Evolutionary conservation across 1,140 invertebrate species (phyloP).

Genomic region (Littorina saxatilis): DNA sequence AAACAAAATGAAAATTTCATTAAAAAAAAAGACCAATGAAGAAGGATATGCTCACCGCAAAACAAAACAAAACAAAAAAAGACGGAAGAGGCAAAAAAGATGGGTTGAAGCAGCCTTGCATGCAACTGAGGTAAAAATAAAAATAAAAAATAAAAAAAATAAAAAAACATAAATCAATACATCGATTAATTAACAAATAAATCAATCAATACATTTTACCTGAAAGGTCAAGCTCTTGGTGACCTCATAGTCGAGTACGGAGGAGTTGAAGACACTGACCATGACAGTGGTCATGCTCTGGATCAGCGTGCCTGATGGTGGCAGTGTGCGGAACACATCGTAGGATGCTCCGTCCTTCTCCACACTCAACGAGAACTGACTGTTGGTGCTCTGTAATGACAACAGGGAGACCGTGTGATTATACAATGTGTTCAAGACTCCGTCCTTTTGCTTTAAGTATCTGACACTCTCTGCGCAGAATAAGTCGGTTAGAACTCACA

Average conservation of each 20-base stretch:
- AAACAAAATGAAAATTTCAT: too few species aligned
- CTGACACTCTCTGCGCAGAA: background rate
- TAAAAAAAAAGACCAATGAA: too few species aligned
- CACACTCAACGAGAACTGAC: slow-evolving; percentile 89
- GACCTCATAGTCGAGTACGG: slow-evolving; percentile 90
- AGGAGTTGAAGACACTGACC: slow-evolving; percentile 90
- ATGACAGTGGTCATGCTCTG: slow-evolving; percentile 89
- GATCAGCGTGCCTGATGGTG: background rate
- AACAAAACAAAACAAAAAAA: too few species aligned
- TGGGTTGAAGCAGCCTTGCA: too few species aligned
- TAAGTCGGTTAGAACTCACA: too few species aligned
- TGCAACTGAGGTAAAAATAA: too few species aligned
- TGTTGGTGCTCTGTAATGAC: slow-evolving; percentile 87
- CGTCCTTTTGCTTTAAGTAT: background rate
- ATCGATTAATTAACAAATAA: too few species aligned
- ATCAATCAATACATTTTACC: too few species aligned
- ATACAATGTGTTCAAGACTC: background rate
- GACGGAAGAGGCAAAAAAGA: too few species aligned
- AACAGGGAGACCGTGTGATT: background rate
- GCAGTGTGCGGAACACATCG: slow-evolving; percentile 39
- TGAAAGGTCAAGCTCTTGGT: slow-evolving; percentile 80
- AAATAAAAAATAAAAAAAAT: too few species aligned
- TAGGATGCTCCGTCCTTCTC: slow-evolving; percentile 82
- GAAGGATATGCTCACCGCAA: too few species aligned
- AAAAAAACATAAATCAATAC: too few species aligned